Evolutionary conservation across 2,888 invertebrate genomes (phyloP).

Genomic region (Atethmia centrago): DNA sequence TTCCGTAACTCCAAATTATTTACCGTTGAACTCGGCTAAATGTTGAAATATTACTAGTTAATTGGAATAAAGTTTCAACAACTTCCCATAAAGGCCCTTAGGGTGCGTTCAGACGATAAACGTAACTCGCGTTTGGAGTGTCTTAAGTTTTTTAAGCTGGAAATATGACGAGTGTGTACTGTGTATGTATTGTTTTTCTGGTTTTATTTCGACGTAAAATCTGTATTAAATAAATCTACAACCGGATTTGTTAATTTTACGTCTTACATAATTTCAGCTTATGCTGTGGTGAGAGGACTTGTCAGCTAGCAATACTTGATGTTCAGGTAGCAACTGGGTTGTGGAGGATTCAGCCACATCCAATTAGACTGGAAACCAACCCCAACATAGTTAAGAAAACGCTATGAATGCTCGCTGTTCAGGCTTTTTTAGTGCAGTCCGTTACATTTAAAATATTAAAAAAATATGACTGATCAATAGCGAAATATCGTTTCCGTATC

Average conservation of each 20-base stretch:
- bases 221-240: not conserved
- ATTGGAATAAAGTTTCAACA: slow-evolving; percentile 56
- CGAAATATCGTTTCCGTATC: not conserved
- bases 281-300: not conserved
- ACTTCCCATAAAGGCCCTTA: slow-evolving; percentile 33
- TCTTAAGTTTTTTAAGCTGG: not conserved
- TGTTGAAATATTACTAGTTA: slow-evolving; percentile 52
- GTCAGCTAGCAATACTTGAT: not conserved
- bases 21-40: not conserved
- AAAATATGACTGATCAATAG: not conserved
- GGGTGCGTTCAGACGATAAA: slow-evolving; percentile 26
- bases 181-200: not conserved
- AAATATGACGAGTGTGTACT: not conserved
- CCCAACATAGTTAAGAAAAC: not conserved
- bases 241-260: not conserved
- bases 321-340: not conserved
- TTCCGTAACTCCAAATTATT: slow-evolving; percentile 51
- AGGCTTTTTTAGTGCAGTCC: not conserved
- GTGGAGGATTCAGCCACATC: not conserved
- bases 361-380: not conserved
- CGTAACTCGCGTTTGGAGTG: slow-evolving; percentile 5
- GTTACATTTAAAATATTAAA: not conserved
- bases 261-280: not conserved
- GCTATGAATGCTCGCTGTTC: not conserved
- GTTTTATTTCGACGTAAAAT: not conserved